Evolutionary conservation across 2,888 invertebrate genomes (phyloP).

Genomic region (Caenorhabditis sp.): DNA sequence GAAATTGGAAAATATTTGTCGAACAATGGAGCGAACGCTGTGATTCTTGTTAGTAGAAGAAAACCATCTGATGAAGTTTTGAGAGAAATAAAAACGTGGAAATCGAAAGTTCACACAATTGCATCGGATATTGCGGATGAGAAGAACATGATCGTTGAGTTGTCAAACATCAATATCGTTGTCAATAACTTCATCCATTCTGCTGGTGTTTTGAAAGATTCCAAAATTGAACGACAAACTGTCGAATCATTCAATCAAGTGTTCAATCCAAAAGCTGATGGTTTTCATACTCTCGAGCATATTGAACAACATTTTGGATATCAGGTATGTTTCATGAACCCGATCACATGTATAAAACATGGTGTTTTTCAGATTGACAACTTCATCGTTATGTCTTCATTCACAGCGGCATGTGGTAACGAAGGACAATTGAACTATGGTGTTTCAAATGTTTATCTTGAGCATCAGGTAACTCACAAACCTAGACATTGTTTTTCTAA

Average conservation of each 20-base stretch:
- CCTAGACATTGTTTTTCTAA: no score
- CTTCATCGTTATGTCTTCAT: constrained; percentile 64
- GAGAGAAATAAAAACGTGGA: constrained; percentile 27
- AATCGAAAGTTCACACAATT: constrained; percentile 35
- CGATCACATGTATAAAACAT: no score
- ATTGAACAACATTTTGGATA: constrained; percentile 39
- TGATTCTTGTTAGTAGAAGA: constrained; percentile 50
- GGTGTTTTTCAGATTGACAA: constrained; percentile 32
- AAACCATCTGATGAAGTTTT: constrained; percentile 28
- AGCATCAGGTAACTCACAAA: constrained; percentile 32
- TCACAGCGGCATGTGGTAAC: constrained; percentile 63
- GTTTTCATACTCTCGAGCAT: constrained; percentile 40
- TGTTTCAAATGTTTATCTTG: constrained; percentile 58
- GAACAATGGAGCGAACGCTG: constrained; percentile 32
- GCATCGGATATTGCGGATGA: constrained; percentile 47
- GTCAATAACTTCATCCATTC: constrained; percentile 60
- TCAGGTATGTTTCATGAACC: constrained; percentile 29
- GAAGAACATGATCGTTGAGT: constrained; percentile 21
- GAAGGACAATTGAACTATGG: constrained; percentile 65
- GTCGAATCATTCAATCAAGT: constrained; percentile 49
- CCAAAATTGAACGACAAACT: constrained; percentile 51
- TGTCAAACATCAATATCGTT: constrained; percentile 26
- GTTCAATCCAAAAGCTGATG: constrained; percentile 56
- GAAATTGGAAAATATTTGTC: constrained; percentile 53
- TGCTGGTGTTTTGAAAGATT: constrained; percentile 61